These are phyloP conservation scores for Euplexia lucipara DNA, from an alignment of 2,888 invertebrate genomes.

Conservation along the genomic window DNA sequence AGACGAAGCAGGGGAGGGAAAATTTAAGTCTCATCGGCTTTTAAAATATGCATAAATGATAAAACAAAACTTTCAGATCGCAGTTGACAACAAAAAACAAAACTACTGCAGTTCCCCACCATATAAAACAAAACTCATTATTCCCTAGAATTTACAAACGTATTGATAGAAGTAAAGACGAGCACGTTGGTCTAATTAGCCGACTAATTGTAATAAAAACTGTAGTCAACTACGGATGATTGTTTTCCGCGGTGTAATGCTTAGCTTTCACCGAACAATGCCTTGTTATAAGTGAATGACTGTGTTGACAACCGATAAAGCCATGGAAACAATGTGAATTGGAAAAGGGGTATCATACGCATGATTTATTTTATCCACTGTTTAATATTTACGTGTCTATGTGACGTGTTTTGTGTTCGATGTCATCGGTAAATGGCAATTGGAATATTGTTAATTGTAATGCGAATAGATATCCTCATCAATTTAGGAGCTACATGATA, in stretches of 20 bases:
- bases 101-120: constrained; percentile 10
- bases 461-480: background rate
- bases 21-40: background rate
- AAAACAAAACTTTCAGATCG: constrained; percentile 13
- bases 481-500: background rate
- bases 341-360: constrained; percentile 53
- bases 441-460: background rate
- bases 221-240: constrained; percentile 69
- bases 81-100: constrained; percentile 16
- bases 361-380: constrained; percentile 40
- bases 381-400: constrained; percentile 44
- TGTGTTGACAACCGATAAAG: constrained; percentile 68
- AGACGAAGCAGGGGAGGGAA: too few species aligned
- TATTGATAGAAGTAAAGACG: constrained; percentile 50
- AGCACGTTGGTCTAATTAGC: constrained; percentile 64
- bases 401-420: constrained; percentile 25
- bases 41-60: background rate
- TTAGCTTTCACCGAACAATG: constrained; percentile 77
- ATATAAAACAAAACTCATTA: constrained; percentile 44
- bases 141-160: constrained; percentile 67
- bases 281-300: constrained; percentile 70
- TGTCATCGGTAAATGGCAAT: background rate
- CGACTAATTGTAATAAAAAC: constrained; percentile 70
- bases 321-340: constrained; percentile 64
- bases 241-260: constrained; percentile 71